Evolutionary conservation across 2,113 vertebrate species (phyloP).

Genomic region (Blennius ocellaris): DNA sequence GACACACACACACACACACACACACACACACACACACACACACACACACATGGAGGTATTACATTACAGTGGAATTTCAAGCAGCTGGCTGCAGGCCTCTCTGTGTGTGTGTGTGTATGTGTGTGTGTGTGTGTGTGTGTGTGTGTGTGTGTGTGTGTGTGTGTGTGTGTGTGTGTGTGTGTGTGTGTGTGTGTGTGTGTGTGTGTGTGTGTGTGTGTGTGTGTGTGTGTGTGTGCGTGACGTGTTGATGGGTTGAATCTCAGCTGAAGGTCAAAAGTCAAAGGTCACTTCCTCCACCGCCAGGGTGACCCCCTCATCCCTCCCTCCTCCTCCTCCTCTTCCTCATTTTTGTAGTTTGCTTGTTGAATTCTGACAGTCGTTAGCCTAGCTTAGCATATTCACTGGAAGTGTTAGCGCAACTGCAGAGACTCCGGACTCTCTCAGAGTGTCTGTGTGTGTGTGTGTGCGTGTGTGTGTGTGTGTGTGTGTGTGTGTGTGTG

Average conservation of each 20-base stretch:
- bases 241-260: conserved; percentile 61
- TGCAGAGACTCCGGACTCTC: too few species aligned
- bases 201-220: conserved; percentile 12
- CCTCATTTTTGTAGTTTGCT: background rate
- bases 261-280: conserved; percentile 13
- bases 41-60: conserved; percentile 11
- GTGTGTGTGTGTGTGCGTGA: background rate
- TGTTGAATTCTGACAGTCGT: too few species aligned
- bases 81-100: conserved; percentile 61
- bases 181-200: conserved; percentile 8
- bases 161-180: conserved; percentile 9
- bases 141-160: conserved; percentile 15
- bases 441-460: conserved; percentile 17
- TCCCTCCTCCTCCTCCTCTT: conserved; percentile 2
- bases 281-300: conserved; percentile 57
- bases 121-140: conserved; percentile 7
- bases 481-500: background rate
- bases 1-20: background rate
- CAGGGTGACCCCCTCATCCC: background rate
- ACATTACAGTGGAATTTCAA: too few species aligned
- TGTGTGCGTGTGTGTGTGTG: conserved; percentile 5
- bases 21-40: background rate
- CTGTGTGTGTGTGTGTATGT: background rate
- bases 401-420: conserved; percentile 1
- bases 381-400: background rate